Conservation (phyloP, 2,888 invertebrate species). For the Synanthedon formicaeformis region DNA sequence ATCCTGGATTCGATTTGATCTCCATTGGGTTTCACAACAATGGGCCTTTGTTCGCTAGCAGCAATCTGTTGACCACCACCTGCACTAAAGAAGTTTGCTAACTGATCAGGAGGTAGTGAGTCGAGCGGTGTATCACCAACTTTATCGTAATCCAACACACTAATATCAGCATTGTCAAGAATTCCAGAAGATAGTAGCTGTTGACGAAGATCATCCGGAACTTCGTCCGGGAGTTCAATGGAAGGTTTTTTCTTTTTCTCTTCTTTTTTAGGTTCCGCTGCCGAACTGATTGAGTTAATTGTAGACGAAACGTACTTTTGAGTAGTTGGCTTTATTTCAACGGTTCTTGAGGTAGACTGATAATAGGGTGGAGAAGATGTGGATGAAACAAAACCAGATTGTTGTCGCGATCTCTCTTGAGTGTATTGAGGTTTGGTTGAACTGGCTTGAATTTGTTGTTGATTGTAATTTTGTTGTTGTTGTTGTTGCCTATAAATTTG, state of each 20-base stretch:
- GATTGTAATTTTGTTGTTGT: slow-evolving; percentile 24
- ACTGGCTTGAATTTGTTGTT: slow-evolving; percentile 39
- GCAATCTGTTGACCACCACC: slow-evolving; percentile 82
- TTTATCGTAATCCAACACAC: slow-evolving; percentile 88
- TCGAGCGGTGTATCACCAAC: slow-evolving; percentile 87
- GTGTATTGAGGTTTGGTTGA: slow-evolving; percentile 47
- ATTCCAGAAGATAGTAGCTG: slow-evolving; percentile 88
- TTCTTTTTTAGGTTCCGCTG: slow-evolving; percentile 53
- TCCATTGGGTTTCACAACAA: slow-evolving; percentile 75
- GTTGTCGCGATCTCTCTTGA: slow-evolving; percentile 51
- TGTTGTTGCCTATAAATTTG: slow-evolving; percentile 22
- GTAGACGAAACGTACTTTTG: slow-evolving; percentile 62
- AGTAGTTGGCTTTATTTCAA: slow-evolving; percentile 62
- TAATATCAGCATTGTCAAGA: slow-evolving; percentile 87
- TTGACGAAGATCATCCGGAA: slow-evolving; percentile 86
- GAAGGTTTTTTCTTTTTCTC: slow-evolving; percentile 69
- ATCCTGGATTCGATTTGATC: slow-evolving; percentile 64
- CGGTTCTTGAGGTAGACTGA: slow-evolving; percentile 53
- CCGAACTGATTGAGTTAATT: slow-evolving; percentile 54
- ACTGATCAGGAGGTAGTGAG: slow-evolving; percentile 84
- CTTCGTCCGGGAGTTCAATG: slow-evolving; percentile 83
- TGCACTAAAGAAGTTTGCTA: slow-evolving; percentile 88
- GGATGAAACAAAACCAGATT: slow-evolving; percentile 34
- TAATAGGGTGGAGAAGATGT: slow-evolving; percentile 45
- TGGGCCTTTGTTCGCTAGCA: slow-evolving; percentile 76